These are phyloP conservation scores for Anseranas semipalmata DNA, from an alignment of 2,113 vertebrate species.

Conservation along the genomic window DNA sequence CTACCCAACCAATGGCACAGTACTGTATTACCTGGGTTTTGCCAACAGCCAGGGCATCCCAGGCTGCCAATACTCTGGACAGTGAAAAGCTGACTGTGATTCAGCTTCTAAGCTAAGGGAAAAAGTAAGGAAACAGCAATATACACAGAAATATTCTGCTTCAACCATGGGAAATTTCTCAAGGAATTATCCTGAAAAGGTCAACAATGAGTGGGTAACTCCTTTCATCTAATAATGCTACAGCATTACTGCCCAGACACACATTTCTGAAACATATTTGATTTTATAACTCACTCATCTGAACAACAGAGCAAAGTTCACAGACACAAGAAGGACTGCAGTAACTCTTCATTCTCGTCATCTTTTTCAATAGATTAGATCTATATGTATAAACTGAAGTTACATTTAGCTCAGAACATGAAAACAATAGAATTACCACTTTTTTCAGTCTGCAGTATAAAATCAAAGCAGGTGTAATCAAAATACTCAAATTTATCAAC, in stretches of 20 bases:
- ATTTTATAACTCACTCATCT: neutral
- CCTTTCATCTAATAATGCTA: neutral
- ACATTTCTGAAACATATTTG: neutral
- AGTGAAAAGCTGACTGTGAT: neutral
- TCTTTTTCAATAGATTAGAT: neutral
- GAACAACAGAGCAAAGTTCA: neutral
- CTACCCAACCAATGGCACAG: rapidly evolving
- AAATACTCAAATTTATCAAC: neutral
- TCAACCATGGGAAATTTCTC: neutral
- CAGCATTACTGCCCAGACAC: neutral
- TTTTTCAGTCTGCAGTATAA: neutral
- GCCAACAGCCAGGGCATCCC: neutral
- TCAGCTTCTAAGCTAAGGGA: neutral
- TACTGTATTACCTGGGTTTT: neutral
- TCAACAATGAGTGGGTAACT: neutral
- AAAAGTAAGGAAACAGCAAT: neutral
- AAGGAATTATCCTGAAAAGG: neutral
- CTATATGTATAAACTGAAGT: neutral
- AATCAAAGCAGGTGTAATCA: neutral
- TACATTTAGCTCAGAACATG: neutral
- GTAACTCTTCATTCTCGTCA: neutral
- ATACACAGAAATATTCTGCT: neutral
- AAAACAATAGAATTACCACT: neutral
- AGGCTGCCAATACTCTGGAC: neutral
- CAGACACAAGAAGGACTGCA: neutral